phyloP scores from a whole-genome alignment of 2,888 invertebrate genomes.

The Bombyx huttoni region DNA sequence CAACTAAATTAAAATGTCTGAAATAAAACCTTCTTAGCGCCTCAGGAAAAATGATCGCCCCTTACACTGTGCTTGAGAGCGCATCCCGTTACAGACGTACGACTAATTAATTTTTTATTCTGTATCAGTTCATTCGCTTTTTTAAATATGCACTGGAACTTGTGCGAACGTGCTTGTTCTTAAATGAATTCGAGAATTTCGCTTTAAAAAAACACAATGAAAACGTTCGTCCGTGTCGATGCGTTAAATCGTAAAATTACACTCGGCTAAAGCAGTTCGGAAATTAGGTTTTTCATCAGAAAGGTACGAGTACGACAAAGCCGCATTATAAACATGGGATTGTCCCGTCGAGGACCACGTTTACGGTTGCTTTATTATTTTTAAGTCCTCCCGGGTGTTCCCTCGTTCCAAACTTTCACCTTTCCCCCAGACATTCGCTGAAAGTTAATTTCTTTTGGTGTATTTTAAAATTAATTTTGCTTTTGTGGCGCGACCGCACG shows the following conservation, averaged over 20 bases:
- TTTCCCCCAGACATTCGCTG: conserved; percentile 38
- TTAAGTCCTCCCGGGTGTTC: conserved; percentile 56
- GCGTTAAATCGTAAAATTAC: background rate
- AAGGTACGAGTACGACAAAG: conserved; percentile 17
- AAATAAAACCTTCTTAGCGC: conserved; percentile 39
- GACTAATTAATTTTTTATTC: background rate
- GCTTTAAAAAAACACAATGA: background rate
- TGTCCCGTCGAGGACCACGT: conserved; percentile 29
- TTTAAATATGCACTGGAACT: too few relatives aligned
- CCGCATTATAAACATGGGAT: conserved; percentile 30
- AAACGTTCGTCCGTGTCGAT: background rate
- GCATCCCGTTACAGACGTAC: conserved; percentile 6
- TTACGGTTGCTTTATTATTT: conserved; percentile 60
- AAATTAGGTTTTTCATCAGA: conserved; percentile 11
- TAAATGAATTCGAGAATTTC: background rate
- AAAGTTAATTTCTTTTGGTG: conserved; percentile 71
- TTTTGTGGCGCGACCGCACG: conserved; percentile 58
- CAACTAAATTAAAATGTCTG: conserved; percentile 51
- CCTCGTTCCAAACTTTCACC: conserved; percentile 58
- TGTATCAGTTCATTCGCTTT: background rate
- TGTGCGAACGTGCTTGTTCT: too few relatives aligned
- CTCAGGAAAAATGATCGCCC: conserved; percentile 36
- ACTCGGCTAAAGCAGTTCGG: conserved; percentile 10
- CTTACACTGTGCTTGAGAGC: conserved; percentile 8
- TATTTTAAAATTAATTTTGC: conserved; percentile 71